Base-by-base conservation (phyloP, 1,140 invertebrate species). In the Polypedilum pembai region DNA sequence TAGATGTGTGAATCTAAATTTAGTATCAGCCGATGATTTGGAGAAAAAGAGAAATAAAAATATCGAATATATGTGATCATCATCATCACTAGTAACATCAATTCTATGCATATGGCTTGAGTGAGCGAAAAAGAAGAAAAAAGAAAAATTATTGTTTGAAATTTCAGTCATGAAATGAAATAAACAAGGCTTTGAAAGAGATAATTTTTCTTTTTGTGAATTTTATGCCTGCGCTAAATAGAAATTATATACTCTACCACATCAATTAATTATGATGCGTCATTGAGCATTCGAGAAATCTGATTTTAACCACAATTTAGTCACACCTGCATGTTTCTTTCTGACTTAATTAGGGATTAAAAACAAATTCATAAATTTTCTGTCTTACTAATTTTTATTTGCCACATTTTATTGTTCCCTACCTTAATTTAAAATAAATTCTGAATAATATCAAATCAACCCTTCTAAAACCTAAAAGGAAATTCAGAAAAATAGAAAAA, bases 171-270 rank as follows among this genome's bases (percentile, higher is more conserved):
- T 56, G 45, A 56, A n/a, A 56, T n/a, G 45, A 56, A 56, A 56
- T 56, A 56, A 56, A 56, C 45, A 56, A n/a, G n/a, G n/a, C n/a
- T 56, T 12, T 56, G 45, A n/a, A n/a, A 56, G 15, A 12, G 45
- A 56, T 56, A 56, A n/a, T 56, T 45, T 45, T 56, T n/a, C n/a
- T n/a, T n/a, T 56, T 56, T 56, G 45, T 56, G 45, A n/a, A n/a
- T n/a, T n/a, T 12, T 56, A n/a, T 56, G 8, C 15, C 12, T 56
- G 12, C 15, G 12, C 4, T 4, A 56, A 56, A 56, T 56, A 56
- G 45, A 56, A 56, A 56, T 56, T 56, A 56, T 56, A 56, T 56
- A 56, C 45, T 56, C n/a, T 4, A 56, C 45, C 45, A n/a, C 45
- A 56, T 56, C 5, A 56, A 56, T 56, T 56, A 56, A 56, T 56